Base-by-base conservation (phyloP, 1,140 invertebrate species). In the Tenebrio molitor region DNA sequence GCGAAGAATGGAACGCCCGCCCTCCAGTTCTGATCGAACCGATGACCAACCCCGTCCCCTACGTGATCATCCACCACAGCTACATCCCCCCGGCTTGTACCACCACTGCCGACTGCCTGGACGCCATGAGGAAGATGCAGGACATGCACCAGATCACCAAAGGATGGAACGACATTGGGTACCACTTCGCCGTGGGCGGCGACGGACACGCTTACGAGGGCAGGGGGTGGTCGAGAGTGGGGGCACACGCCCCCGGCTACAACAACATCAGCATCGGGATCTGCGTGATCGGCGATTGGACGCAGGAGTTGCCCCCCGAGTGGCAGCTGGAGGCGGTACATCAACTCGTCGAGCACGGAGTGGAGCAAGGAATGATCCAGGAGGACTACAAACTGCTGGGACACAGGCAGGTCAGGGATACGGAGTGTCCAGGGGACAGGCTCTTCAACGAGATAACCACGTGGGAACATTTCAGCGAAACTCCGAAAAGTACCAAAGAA, bases 1-100 rank as follows among this genome's bases (percentile, higher is more conserved):
- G 91, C 1, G 75, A 81, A 0, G 84, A 86, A 68, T 93, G 91
- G 91, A 80, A 84, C 1, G 91, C 91, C 10, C 84, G 88, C 34
- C 80, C 84, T 1, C 84, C 91, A 0, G 85, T 82, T 5, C 44
- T 83, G 5, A 78, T 81, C 5, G 79, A 80, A 8, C 41, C 41
- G 2, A 84, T 92, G 74, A 63, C 73, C 1, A 85, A 84, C 3
- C 91, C 93, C 1, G 89, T 93, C 0, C 87, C 89, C 0, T 92
- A 88, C 71, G 91, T 93, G 0, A 90, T 95, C 68, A 91, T 94
- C 58, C 92, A 93, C 83, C 93, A 94, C 79, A 90, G 91, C 0
- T 89, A 88, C 72, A 84, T 82, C 34, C 89, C 89, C 0, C 46
- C 64, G 1, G 89, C 86, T 0, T 94, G 93, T 77, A 79, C 80